Base-by-base conservation (phyloP, 2,888 invertebrate genomes). In the Ochlodes sylvanus region DNA sequence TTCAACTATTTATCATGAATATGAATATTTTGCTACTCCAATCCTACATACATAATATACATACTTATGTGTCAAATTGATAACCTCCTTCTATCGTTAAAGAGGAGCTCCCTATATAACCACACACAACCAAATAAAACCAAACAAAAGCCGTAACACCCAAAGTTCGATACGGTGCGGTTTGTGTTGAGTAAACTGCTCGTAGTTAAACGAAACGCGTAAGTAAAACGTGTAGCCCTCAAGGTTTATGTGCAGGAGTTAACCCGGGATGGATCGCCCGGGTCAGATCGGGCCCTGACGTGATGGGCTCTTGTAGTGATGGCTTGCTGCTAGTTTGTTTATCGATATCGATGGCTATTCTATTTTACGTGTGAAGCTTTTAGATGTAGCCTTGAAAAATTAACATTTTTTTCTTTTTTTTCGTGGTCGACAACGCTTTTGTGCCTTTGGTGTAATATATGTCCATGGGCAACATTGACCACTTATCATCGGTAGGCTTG, bases 181-280 rank as follows among this genome's bases (percentile, higher is more conserved):
- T 57, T 12, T 34, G n/a, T 34, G 47, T 32, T 12, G 34, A 50
- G 41, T 65, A 58, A 57, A 60, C 44, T 58, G 17, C 19, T 50
- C 17, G 50, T 19, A 57, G 65, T 60, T 60, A 60, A 66, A 42
- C 58, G 42, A 38, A 52, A 38, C 7, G 17, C 57, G 57, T 65
- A 71, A 71, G 69, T 67, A 65, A 70, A 74, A 73, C 72, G 69
- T 71, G 71, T 69, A 72, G 34, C 66, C 42, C 52, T 66, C 60
- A 73, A 77, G 66, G 77, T 83, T 85, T 87, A 84, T 87, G 80
- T 79, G 79, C 79, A 83, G 79, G 81, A 85, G 84, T 88, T 84
- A 88, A 83, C 85, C 87, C 83, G 76, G 74, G 69, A 78, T 73
- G 79, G 79, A 79, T 80, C 79, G 77, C 76, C 70, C 71, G 80